Evolutionary conservation across 2,888 invertebrate genomes (phyloP).

Genomic region (Drosophila suboccidentalis): DNA sequence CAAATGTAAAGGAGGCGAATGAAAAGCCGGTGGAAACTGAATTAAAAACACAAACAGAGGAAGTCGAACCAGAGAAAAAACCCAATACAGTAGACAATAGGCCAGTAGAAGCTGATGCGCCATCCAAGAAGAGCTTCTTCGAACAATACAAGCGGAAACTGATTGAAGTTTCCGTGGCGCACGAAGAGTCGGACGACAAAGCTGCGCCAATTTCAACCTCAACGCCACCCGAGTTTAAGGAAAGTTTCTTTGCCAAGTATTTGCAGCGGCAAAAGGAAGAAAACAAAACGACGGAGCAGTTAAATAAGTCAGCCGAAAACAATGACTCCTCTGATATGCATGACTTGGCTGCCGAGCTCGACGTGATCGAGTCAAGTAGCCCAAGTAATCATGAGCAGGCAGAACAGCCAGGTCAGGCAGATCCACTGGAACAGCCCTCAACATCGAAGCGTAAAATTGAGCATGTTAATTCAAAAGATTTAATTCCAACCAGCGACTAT

Average conservation of each 20-base stretch:
- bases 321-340: slow-evolving; percentile 50
- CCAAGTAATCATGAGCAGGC: neutral
- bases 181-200: slow-evolving; percentile 9
- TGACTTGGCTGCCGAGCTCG: slow-evolving; percentile 59
- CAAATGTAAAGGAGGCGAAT: neutral
- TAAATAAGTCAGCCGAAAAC: slow-evolving; percentile 5
- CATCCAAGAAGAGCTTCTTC: slow-evolving; percentile 39
- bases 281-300: neutral
- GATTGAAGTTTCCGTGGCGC: slow-evolving; percentile 26
- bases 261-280: slow-evolving; percentile 50
- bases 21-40: neutral
- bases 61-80: neutral
- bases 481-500: slow-evolving; percentile 44
- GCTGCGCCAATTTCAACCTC: slow-evolving; percentile 24
- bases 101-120: neutral
- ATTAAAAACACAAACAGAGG: neutral
- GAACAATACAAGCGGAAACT: slow-evolving; percentile 56
- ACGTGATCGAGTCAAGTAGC: slow-evolving; percentile 56
- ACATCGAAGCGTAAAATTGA: slow-evolving; percentile 60
- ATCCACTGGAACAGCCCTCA: slow-evolving; percentile 31
- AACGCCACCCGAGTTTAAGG: slow-evolving; percentile 52
- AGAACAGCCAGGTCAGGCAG: too few relatives aligned
- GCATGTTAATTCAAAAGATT: slow-evolving; percentile 4
- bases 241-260: slow-evolving; percentile 76
- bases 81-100: neutral